Evolutionary conservation across 2,888 invertebrate genomes (phyloP).

Genomic region (Sminthurinus aureus): DNA sequence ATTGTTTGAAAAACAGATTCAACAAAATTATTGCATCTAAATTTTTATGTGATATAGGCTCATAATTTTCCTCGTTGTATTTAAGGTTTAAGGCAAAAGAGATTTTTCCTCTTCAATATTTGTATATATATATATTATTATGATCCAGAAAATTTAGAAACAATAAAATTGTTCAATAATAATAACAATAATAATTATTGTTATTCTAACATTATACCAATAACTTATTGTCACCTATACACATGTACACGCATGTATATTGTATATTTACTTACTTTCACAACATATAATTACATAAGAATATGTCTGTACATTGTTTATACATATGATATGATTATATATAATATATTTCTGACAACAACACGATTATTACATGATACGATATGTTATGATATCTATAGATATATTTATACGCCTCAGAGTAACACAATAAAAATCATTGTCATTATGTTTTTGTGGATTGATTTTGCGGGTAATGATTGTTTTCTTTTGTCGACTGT

Average conservation of each 20-base stretch:
- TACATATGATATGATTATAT: neutral
- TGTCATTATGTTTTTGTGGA: slow-evolving; percentile 6
- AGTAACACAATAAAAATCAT: slow-evolving; percentile 27
- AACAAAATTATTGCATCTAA: too few relatives aligned
- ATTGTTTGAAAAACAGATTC: too few relatives aligned
- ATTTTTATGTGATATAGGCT: too few relatives aligned
- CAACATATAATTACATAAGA: neutral
- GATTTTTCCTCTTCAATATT: too few relatives aligned
- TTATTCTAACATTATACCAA: too few relatives aligned
- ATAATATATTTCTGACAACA: neutral
- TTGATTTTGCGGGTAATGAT: neutral
- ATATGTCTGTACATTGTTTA: slow-evolving; percentile 6
- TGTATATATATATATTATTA: too few relatives aligned
- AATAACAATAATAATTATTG: too few relatives aligned
- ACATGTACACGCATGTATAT: neutral
- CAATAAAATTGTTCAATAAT: too few relatives aligned
- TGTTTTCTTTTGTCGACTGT: slow-evolving; percentile 3
- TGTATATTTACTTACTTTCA: neutral
- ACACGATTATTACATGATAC: neutral
- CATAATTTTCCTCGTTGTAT: too few relatives aligned
- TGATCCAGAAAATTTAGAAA: too few relatives aligned
- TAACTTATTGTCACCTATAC: neutral
- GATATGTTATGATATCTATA: neutral
- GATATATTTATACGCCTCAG: neutral
- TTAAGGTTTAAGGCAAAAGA: too few relatives aligned